phyloP scores from a whole-genome alignment of 2,888 invertebrate genomes.

The Pseudococcus longispinus region DNA sequence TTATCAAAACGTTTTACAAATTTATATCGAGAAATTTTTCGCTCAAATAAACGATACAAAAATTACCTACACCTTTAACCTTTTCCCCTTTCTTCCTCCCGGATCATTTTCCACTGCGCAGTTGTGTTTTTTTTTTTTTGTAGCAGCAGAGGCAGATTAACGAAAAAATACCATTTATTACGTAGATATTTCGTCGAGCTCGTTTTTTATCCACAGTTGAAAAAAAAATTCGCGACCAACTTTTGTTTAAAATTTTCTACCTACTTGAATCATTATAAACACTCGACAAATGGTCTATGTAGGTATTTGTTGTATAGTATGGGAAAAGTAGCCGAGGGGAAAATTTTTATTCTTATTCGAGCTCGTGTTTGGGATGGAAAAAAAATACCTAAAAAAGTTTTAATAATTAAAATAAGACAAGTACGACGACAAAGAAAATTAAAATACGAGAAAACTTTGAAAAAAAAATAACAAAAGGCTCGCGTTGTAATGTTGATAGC shows the following conservation, averaged over 20 bases:
- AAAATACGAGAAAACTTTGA: conserved; percentile 26
- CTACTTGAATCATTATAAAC: conserved; percentile 1
- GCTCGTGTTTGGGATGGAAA: not conserved
- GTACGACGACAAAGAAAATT: conserved; percentile 1
- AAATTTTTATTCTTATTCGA: not conserved
- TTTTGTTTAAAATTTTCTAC: conserved; percentile 16
- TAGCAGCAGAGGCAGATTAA: too few relatives aligned
- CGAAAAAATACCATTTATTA: not conserved
- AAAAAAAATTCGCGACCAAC: not conserved
- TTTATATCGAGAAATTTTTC: not conserved
- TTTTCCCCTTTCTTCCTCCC: not conserved
- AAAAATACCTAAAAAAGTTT: not conserved
- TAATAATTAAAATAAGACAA: conserved; percentile 22
- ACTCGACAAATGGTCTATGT: not conserved
- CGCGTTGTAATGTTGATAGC: not conserved
- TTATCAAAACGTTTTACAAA: conserved; percentile 18
- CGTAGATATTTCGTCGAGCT: too few relatives aligned
- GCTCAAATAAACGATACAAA: not conserved
- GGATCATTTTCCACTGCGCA: not conserved
- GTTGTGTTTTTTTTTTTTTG: not conserved
- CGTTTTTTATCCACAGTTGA: not conserved
- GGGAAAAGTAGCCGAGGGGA: not conserved
- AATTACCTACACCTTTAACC: not conserved
- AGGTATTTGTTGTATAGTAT: not conserved
- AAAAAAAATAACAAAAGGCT: not conserved